Base-by-base conservation (phyloP, 2,797 vertebrate genomes). In the Tapera naevia region DNA sequence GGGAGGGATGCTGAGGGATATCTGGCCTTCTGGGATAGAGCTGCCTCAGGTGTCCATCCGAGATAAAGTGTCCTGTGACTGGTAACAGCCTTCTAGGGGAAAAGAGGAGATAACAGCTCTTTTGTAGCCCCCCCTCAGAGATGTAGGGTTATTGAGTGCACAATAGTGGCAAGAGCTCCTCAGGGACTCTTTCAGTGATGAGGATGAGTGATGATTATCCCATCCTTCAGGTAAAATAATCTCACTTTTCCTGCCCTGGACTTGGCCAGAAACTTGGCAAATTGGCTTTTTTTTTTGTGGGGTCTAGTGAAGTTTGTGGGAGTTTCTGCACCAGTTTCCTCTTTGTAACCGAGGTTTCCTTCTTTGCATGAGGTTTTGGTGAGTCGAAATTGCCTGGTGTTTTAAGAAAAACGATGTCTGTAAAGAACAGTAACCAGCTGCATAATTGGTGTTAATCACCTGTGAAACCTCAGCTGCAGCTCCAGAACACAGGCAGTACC, bases 401-500 rank as follows among this genome's bases (percentile, higher is more conserved):
- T 41, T 72, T 88, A 65, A 80, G 89, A 74, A 28, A 73, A 80
- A 54, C 1, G 5, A 43, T 62, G 32, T 87, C 84, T 80, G 64
- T 66, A 69, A 69, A 43, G 51, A 22, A 6, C 0, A 3, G 24
- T 64, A 84, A n/a, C 51, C 33, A 17, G 22, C 43, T 74, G 57
- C 45, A 12, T 89, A 86, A 87, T 54, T 73, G 37, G 28, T 61
- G 53, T 53, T 87, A 64, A 91, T 89, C 69, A 54, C 28, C 54
- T 61, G 69, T 51, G 82, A 58, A 89, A 73, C 53, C 75, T 76
- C 61, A 30, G 33, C 9, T 28, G 4, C 41, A 14, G 32, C 69
- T 74, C 61, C 50, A 48, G 30, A 39, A 39, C 0, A 8, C 16
- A 22, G 7, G 7, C 1, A 0, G 1, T 11, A 72, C 8, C 27